These are phyloP conservation scores for Wasmannia auropunctata DNA, from an alignment of 1,140 invertebrate genomes.

Conservation along the genomic window DNA sequence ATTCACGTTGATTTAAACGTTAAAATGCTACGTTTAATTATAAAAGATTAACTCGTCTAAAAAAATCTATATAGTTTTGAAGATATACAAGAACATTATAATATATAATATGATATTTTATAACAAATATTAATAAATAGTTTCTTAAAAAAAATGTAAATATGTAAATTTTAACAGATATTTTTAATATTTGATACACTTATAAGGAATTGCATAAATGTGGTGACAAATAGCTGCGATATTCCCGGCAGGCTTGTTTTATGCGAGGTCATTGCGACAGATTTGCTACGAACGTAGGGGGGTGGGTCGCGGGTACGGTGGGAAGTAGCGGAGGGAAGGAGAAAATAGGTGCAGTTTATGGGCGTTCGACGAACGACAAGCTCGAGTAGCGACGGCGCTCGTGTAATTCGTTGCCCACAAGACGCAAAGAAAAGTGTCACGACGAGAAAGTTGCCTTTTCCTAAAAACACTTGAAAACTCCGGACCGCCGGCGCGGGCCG, in stretches of 20 bases:
- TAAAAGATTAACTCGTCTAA: background rate
- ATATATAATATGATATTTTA: background rate
- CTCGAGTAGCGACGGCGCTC: conserved; percentile 54
- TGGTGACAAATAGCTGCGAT: background rate
- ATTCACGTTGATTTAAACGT: background rate
- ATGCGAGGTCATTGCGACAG: conserved; percentile 34
- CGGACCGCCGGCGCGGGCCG: conserved; percentile 33
- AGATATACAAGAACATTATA: background rate
- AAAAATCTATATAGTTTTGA: background rate
- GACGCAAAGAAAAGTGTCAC: conserved; percentile 58
- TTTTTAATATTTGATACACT: background rate
- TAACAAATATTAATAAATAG: background rate
- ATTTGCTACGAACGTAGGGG: conserved; percentile 28
- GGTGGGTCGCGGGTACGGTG: background rate
- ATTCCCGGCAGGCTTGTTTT: conserved; percentile 57
- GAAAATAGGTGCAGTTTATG: conserved; percentile 60
- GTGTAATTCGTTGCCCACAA: conserved; percentile 58
- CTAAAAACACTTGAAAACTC: conserved; percentile 62
- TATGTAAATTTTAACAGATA: background rate
- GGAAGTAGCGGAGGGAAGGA: conserved; percentile 1
- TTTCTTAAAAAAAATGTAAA: background rate
- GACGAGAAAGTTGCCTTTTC: conserved; percentile 57
- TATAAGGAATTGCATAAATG: background rate
- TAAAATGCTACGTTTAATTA: background rate
- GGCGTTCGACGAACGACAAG: conserved; percentile 55